Evolutionary conservation across 1,140 invertebrate genomes (phyloP).

Genomic region (Solen grandis): DNA sequence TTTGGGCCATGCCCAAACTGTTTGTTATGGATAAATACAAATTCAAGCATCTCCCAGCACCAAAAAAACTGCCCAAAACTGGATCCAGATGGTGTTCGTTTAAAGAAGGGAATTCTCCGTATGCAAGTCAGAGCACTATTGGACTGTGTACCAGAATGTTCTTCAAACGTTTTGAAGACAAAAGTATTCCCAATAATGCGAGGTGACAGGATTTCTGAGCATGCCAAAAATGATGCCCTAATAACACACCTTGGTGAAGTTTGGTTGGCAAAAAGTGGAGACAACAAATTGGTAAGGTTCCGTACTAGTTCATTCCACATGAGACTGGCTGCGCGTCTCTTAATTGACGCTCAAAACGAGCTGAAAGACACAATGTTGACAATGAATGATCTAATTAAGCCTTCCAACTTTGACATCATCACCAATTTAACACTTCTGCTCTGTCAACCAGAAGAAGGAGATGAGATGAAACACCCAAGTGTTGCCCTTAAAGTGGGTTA

Average conservation of each 20-base stretch:
- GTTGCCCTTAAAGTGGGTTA: neutral
- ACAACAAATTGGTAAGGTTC: neutral
- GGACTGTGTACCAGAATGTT: neutral
- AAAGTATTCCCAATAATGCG: slow-evolving; percentile 1
- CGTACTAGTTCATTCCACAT: slow-evolving; percentile 1
- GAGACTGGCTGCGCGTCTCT: neutral
- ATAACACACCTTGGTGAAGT: neutral
- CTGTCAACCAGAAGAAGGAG: neutral
- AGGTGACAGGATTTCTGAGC: neutral
- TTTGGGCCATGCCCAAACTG: slow-evolving; percentile 23
- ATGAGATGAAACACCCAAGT: slow-evolving; percentile 8
- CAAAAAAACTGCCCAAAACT: neutral
- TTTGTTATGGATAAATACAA: neutral
- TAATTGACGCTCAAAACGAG: neutral
- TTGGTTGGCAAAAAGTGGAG: neutral
- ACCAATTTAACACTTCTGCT: neutral
- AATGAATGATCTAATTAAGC: neutral
- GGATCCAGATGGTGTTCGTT: neutral
- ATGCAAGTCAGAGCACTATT: neutral
- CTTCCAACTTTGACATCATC: neutral
- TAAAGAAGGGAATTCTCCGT: neutral
- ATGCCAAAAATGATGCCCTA: neutral
- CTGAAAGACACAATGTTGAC: neutral
- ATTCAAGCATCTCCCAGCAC: neutral
- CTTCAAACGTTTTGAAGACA: neutral